phyloP scores from a whole-genome alignment of 2,113 vertebrate genomes.

The Gopherus evgoodei region DNA sequence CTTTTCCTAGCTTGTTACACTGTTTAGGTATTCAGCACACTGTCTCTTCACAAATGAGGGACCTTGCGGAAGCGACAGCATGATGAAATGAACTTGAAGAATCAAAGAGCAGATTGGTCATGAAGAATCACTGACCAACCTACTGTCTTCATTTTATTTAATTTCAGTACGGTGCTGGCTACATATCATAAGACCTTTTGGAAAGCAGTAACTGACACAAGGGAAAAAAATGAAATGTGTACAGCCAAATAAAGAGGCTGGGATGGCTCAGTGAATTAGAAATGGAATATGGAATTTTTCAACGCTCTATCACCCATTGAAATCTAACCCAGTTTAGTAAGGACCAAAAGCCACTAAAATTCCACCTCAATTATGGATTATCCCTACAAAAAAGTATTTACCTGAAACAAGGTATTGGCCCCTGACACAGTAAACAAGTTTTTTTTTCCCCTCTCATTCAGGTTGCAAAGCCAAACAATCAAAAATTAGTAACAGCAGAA shows the following conservation, averaged over 20 bases:
- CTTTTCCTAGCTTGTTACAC: neutral
- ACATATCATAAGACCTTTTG: neutral
- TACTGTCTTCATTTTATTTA: conserved; percentile 9
- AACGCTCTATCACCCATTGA: neutral
- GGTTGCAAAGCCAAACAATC: neutral
- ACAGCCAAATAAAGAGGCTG: neutral
- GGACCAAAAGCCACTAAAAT: neutral
- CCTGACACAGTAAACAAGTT: neutral
- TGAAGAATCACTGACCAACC: neutral
- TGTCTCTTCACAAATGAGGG: conserved; percentile 3
- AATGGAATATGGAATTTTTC: conserved; percentile 11
- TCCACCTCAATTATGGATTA: neutral
- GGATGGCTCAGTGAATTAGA: neutral
- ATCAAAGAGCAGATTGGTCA: neutral
- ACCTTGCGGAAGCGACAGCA: neutral
- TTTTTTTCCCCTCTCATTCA: neutral
- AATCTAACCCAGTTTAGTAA: neutral
- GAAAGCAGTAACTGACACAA: neutral
- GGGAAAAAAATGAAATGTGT: neutral
- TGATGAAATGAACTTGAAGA: neutral
- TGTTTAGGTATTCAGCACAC: neutral
- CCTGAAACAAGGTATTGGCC: neutral
- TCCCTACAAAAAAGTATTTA: neutral
- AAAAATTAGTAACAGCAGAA: neutral
- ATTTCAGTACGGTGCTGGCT: neutral